Evolutionary conservation across 2,888 invertebrate genomes (phyloP).

Genomic region (Thecophora atra): DNA sequence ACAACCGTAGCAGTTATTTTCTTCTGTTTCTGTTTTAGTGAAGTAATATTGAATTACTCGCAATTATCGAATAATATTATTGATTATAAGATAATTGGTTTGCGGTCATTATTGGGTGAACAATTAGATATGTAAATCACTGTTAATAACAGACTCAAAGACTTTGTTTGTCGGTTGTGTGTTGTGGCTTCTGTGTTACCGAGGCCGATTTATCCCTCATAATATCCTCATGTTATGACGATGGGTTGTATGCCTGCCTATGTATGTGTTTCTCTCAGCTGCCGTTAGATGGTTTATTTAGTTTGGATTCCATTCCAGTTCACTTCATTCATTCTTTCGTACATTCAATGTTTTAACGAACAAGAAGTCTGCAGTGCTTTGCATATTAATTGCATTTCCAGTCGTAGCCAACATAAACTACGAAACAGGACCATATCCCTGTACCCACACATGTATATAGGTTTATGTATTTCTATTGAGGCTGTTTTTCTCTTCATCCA

Average conservation of each 20-base stretch:
- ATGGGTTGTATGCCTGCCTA: background rate
- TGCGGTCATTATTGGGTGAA: too few species aligned
- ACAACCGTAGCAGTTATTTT: background rate
- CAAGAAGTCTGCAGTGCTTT: conserved; percentile 31
- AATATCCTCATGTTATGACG: background rate
- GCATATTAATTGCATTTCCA: conserved; percentile 34
- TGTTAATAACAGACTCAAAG: too few species aligned
- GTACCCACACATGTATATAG: background rate
- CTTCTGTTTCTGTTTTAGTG: background rate
- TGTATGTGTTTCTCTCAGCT: background rate
- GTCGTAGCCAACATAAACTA: conserved; percentile 14
- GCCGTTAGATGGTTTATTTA: background rate
- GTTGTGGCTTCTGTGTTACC: too few species aligned
- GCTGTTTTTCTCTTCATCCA: too few species aligned
- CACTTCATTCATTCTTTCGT: conserved; percentile 9
- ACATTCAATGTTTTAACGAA: background rate
- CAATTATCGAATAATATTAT: too few species aligned
- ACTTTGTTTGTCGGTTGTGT: too few species aligned
- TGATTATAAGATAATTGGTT: too few species aligned
- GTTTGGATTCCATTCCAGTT: background rate
- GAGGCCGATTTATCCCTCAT: background rate
- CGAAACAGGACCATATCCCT: background rate
- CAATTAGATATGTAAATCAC: too few species aligned
- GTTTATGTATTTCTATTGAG: too few species aligned
- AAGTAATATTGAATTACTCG: too few species aligned